Percentiles rank a stretch among this genome's conserved stretches.
phyloP scores from a whole-genome alignment of 2,888 invertebrate species.

The Callimorpha dominula region DNA sequence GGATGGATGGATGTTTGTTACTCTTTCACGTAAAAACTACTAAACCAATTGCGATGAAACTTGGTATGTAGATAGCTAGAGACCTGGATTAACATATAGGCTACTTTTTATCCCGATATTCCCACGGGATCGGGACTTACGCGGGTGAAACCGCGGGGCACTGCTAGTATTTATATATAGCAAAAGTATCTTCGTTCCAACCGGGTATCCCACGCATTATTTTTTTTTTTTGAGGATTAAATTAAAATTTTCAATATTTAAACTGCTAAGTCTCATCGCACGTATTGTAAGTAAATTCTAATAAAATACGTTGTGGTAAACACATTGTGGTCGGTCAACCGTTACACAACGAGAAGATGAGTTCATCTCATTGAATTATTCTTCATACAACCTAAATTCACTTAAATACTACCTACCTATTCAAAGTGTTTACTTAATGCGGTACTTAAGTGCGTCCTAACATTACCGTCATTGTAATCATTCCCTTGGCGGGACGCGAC shows the following conservation, averaged over 20 bases:
- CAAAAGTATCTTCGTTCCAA: no score
- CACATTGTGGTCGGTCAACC: conserved; percentile 18
- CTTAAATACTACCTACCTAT: neutral
- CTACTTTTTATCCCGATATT: no score
- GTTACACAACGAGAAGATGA: conserved; percentile 30
- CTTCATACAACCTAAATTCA: conserved; percentile 21
- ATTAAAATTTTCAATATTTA: conserved; percentile 13
- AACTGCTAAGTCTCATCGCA: conserved; percentile 24
- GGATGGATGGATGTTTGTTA: no score
- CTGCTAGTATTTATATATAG: no score
- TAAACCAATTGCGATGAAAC: no score
- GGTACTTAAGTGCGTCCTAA: conserved; percentile 32
- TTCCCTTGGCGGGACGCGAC: conserved; percentile 31
- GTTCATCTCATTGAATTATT: conserved; percentile 26
- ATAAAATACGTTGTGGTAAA: conserved; percentile 20
- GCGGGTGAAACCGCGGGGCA: no score
- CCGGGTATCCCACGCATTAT: no score
- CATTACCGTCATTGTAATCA: conserved; percentile 49
- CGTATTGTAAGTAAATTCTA: conserved; percentile 15
- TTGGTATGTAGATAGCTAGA: no score
- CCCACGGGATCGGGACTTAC: no score
- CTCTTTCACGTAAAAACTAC: no score
- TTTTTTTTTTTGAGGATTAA: conserved; percentile 5
- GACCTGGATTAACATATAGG: no score
- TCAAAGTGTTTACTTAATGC: conserved; percentile 25